Evolutionary conservation across 2,888 invertebrate genomes (phyloP), one percentile per base, ranked within the genome.

Genomic region (Dicranocentrus wangi): DNA sequence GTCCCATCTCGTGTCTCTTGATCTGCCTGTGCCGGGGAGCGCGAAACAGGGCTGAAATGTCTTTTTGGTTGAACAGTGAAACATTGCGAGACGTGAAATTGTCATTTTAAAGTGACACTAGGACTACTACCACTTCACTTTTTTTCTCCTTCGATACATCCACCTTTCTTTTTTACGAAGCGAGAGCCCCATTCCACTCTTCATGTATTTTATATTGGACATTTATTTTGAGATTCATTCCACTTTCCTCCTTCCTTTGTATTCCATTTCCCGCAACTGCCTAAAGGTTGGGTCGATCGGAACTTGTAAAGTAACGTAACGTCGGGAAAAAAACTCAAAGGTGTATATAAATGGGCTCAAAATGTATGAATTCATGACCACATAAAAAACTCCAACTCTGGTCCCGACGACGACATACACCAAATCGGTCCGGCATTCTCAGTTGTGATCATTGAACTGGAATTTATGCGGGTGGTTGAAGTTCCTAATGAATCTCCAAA

Each of bases 31-130:
- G 15, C 21, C 19, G 15, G 1, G 39, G 66, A 58, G 28, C 27
- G 43, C 42, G 21, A 76, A 47, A 32, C 32, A 77, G 61, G 42
- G 65, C 32, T 15, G 25, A 28, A 60, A 58, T 55, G 32, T 58
- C 58, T 27, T 58, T 39, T 76, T 65, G 58, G 43, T 66, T 21
- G 69, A 51, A 61, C 43, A 71, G 28, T 47, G 47, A 39, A 53
- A 65, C 63, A 73, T 53, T 53, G 55, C 32, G 65, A 43, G 65
- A 42, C 15, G 27, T 53, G n/a, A 25, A 32, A 66, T 69, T 61
- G 78, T 70, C 78, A 78, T 78, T 78, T 78, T 63, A 65, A 78
- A 78, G 39, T 78, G 78, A 53, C 78, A 70, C 66, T 43, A 77
- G 43, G 27, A 77, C 73, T 65, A 68, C 43, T 32, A 78, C 68